Base-by-base conservation (phyloP, 2,113 vertebrate genomes). In the Lampris megalopsis region DNA sequence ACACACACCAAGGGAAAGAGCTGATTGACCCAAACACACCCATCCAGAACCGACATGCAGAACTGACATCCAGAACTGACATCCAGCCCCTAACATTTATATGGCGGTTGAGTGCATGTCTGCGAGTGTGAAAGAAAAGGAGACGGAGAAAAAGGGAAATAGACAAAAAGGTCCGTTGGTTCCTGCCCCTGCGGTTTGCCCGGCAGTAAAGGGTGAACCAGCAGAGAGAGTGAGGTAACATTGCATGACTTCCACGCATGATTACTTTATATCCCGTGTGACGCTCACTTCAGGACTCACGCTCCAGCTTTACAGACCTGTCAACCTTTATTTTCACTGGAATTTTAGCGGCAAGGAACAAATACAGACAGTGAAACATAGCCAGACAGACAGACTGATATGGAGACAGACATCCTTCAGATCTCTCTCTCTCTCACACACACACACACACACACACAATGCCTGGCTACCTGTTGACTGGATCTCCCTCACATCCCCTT, bases 181-280 rank as follows among this genome's bases (percentile, higher is more conserved):
- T 78, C 53, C 40, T 60, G 24, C 61, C 71, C 13, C 59, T 0
- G 38, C 10, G 13, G 50, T 73, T 77, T 78, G n/a, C 48, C 38
- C 56, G 9, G 1, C 65, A 54, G 83, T 45, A 68, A 66, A 35
- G 61, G 59, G 41, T 75, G 13, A 91, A 91, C 83, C 41, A 59
- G 88, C 81, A 74, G 78, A 80, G 79, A 74, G 78, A 80, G 79
- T 81, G 80, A 89, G 74, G 77, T 75, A 54, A 54, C 1, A 2
- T 6, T 13, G 49, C 10, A 73, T 68, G 49, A 5, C n/a, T 40
- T 62, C 54, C 60, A 40, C 35, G 2, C 1, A 1, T 24, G 13
- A 75, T n/a, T 75, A 82, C 72, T 65, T 79, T 75, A 66, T 86
- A 79, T 78, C 24, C 24, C 24, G 24, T 24, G 24, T 24, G 24